Conservation (phyloP, 2,888 invertebrate species). For the Diachrysia chrysitis region DNA sequence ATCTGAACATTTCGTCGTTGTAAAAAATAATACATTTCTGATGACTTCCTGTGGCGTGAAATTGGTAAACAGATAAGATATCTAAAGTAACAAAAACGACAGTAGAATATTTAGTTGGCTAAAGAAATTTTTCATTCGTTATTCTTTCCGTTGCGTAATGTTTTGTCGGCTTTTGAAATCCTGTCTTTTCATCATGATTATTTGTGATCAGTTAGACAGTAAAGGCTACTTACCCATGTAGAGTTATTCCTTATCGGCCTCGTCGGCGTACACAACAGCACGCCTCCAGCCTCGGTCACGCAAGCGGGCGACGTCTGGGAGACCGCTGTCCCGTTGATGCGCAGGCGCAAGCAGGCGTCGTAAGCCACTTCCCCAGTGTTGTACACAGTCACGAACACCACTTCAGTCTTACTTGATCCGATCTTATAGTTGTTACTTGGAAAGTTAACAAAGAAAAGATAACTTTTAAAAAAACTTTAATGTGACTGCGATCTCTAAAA, state of each 20-base stretch:
- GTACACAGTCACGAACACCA: constrained; percentile 49
- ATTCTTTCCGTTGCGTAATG: no score
- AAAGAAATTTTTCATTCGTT: no score
- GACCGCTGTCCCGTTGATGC: constrained; percentile 51
- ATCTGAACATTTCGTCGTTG: neutral
- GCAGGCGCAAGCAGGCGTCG: constrained; percentile 64
- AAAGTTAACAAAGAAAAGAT: neutral
- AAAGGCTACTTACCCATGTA: constrained; percentile 21
- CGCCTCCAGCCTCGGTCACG: constrained; percentile 10
- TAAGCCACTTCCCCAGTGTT: constrained; percentile 75
- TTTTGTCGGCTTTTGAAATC: no score
- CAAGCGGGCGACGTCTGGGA: constrained; percentile 28
- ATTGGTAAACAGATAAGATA: no score
- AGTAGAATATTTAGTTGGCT: no score
- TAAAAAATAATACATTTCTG: neutral
- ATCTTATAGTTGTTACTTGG: constrained; percentile 57
- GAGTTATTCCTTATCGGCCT: constrained; percentile 11
- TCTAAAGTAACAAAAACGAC: neutral
- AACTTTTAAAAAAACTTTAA: no score
- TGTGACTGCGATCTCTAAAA: no score
- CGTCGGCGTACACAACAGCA: constrained; percentile 17
- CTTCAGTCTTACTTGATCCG: constrained; percentile 65
- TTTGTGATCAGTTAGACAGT: no score
- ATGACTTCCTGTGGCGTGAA: no score
- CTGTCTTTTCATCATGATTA: no score